Evolutionary conservation across 1,140 invertebrate species (phyloP).

Genomic region (Argopecten irradians): DNA sequence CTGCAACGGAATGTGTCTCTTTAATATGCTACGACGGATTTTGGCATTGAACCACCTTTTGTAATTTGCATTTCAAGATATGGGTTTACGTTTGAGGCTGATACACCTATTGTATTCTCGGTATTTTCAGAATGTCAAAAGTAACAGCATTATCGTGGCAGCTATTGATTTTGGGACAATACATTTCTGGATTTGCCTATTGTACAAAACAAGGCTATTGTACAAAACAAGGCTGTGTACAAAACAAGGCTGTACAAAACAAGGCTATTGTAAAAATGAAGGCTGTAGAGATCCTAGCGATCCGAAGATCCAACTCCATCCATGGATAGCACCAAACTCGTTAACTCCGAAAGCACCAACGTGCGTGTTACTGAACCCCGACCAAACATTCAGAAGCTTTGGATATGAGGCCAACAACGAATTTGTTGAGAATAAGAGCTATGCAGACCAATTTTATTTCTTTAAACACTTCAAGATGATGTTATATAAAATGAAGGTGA

Average conservation of each 20-base stretch:
- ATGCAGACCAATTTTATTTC: background rate
- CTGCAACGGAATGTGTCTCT: too few relatives aligned
- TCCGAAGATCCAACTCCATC: background rate
- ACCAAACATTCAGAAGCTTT: conserved; percentile 27
- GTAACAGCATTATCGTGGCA: conserved; percentile 31
- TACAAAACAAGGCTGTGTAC: too few relatives aligned
- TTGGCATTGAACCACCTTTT: too few relatives aligned
- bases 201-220: too few relatives aligned
- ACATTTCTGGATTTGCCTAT: conserved; percentile 43
- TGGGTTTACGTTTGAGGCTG: background rate
- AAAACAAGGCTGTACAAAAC: too few relatives aligned
- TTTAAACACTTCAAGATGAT: conserved; percentile 29
- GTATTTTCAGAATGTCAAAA: conserved; percentile 25
- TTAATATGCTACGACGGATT: too few relatives aligned
- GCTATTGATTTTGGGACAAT: conserved; percentile 48
- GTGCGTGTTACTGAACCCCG: conserved; percentile 23
- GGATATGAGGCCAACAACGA: conserved; percentile 24
- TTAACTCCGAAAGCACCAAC: conserved; percentile 29
- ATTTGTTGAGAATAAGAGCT: background rate
- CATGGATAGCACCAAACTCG: background rate
- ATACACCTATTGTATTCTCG: background rate
- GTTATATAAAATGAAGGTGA: conserved; percentile 25
- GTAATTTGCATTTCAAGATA: too few relatives aligned
- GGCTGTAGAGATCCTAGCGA: conserved; percentile 24
- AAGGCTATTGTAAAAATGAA: conserved; percentile 36